phyloP scores from a whole-genome alignment of 2,113 vertebrate genomes.

The Corydoras maculifer region DNA sequence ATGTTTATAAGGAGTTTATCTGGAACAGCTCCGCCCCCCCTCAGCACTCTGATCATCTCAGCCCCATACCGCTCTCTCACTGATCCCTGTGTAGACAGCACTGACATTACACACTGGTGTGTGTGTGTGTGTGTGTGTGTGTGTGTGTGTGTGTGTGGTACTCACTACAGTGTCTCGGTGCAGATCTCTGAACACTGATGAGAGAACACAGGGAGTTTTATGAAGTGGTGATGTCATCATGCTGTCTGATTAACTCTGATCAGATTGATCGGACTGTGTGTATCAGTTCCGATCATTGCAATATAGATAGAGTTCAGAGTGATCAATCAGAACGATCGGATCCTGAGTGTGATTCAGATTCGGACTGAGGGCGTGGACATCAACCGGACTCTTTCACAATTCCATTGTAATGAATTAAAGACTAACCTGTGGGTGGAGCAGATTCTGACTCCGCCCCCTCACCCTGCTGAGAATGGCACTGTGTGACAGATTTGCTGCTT shows the following conservation, averaged over 20 bases:
- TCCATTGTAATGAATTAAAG: background rate
- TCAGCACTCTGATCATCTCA: slow-evolving; percentile 64
- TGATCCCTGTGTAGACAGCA: slow-evolving; percentile 56
- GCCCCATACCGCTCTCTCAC: slow-evolving; percentile 65
- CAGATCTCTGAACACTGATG: no score
- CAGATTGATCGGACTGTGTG: no score
- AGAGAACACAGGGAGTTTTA: no score
- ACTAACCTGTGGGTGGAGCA: slow-evolving; percentile 43
- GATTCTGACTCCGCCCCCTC: slow-evolving; percentile 18
- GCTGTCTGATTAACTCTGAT: no score
- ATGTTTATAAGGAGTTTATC: slow-evolving; percentile 75
- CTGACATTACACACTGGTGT: background rate
- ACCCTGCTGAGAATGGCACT: background rate
- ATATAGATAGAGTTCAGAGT: no score
- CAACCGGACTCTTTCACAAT: no score
- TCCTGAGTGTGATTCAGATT: no score
- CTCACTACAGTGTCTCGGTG: no score
- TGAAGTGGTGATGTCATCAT: no score
- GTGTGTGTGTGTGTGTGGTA: background rate
- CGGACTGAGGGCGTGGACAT: no score
- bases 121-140: slow-evolving; percentile 1
- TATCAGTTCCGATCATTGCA: no score
- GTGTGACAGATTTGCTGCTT: background rate
- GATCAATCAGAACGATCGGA: no score
- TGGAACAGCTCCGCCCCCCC: slow-evolving; percentile 67